Evolutionary conservation across 2,888 invertebrate species (phyloP).

Genomic region (Apantesis nais): DNA sequence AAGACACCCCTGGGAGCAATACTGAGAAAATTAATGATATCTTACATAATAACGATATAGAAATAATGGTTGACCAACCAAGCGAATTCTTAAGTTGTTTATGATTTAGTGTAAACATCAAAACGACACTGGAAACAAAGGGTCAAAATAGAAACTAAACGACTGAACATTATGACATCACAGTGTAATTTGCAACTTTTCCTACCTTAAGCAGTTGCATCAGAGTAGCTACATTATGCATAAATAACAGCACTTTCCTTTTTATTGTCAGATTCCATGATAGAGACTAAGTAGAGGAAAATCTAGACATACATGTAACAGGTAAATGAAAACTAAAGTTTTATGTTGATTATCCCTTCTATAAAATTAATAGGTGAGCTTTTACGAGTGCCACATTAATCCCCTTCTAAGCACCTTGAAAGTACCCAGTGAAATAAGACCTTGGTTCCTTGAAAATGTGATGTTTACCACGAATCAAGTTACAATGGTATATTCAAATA

Average conservation of each 20-base stretch:
- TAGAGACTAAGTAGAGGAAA: background rate
- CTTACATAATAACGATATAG: background rate
- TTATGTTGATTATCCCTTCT: conserved; percentile 10
- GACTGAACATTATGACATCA: conserved; percentile 9
- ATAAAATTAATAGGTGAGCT: conserved; percentile 17
- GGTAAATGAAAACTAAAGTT: background rate
- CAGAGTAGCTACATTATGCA: conserved; percentile 1
- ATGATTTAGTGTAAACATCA: conserved; percentile 8
- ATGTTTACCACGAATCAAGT: conserved; percentile 7
- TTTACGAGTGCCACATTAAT: conserved; percentile 22
- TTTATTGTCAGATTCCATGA: background rate
- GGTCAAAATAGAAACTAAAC: conserved; percentile 17
- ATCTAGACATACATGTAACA: background rate
- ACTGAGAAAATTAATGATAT: background rate
- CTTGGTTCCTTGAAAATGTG: background rate
- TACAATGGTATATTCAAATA: conserved; percentile 17
- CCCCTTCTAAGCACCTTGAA: conserved; percentile 17
- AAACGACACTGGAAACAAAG: conserved; percentile 9
- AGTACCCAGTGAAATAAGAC: conserved; percentile 10
- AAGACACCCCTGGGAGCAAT: background rate
- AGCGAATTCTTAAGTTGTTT: background rate
- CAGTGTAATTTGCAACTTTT: conserved; percentile 14
- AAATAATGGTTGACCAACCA: background rate
- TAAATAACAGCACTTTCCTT: conserved; percentile 1
- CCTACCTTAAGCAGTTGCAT: conserved; percentile 1